Base-by-base conservation (phyloP, 2,888 invertebrate species). In the Tetragnatha montana region DNA sequence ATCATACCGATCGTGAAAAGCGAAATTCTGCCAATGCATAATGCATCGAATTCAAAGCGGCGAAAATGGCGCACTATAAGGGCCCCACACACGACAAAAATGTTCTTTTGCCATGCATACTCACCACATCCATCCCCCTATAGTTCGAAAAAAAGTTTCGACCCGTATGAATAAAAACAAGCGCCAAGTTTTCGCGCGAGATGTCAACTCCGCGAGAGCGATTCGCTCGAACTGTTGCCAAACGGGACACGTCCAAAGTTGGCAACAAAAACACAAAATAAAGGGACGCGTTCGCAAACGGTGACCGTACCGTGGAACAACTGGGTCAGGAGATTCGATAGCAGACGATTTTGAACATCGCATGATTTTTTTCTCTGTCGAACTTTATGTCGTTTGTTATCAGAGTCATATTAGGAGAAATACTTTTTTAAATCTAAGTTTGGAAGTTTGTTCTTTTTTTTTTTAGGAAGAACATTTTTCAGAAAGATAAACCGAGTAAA, bases 151-250 rank as follows among this genome's bases (percentile, higher is more conserved):
- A 60, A 60, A 60, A 60, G 60, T 60, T 60, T 17, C 60, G 17
- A 60, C 60, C 12, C 12, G 10, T 12, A 60, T 14, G 14, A 60
- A 73, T 14, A 35, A 47, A 47, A 35, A 17, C 74, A 74, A 47
- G 35, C 22, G 73, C 35, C 14, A 12, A 2, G 7, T 74, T 22
- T 17, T 60, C 60, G 60, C 60, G 60, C 60, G 10, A 60, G 60
- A 60, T 60, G 60, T 74, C 74, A 74, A 74, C 19, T 74, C 22
- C 22, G 35, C 17, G 14, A 17, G 74, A 51, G 22, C 60, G 78
- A 21, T 78, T 60, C 78, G 78, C 22, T 68, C 60, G 21, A 60
- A 68, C 60, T 78, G 78, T 51, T 78, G 60, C 50, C 78, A 78
- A 78, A 78, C 78, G 60, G 60, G 78, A 78, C 78, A 51, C 60